Base-by-base conservation (phyloP, 2,113 vertebrate species). In the Hippocampus comes region DNA sequence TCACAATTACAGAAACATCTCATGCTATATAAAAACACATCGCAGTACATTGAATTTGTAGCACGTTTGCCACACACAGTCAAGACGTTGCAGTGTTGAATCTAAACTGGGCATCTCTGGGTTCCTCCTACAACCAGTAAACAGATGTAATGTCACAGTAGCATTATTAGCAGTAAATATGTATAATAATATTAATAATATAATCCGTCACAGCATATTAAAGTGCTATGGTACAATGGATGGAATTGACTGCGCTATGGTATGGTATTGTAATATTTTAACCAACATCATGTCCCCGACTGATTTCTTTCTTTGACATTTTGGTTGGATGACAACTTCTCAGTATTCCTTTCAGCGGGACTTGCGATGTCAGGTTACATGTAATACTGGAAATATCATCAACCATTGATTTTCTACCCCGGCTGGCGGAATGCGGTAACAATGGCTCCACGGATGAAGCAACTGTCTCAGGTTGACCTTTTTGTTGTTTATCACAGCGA, bases 401-500 rank as follows among this genome's bases (percentile, higher is more conserved):
- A 64, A 43, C 3, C 20, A 64, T 42, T 42, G 63, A 64, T 64
- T 64, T 42, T 42, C 10, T 64, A 42, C 21, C 56, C 12, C 38
- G 63, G 20, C 63, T 20, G 59, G 30, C 17, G 18, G 60, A 63
- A 41, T n/a, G 21, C 30, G 38, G 60, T 10, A 64, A 42, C 38
- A n/a, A 64, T 14, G 63, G 38, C 63, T 64, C 63, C 38, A 43
- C 12, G 63, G 38, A 41, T 64, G 38, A 64, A 42, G 38, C 38
- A 64, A 64, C 63, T n/a, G 41, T 64, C 63, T 64, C 38, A 11
- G 38, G 38, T 64, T 65, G 59, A 61, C 59, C 59, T 23, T 65
- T 65, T 65, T 42, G 25, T 46, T 65, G 63, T 65, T 65, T 23
- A 43, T 65, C n/a, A 23, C 10, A 14, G 42, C 3, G 41, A 46